Evolutionary conservation across 2,888 invertebrate species (phyloP), one percentile per base, ranked within the genome.

Genomic region (Trachelus stipa): DNA sequence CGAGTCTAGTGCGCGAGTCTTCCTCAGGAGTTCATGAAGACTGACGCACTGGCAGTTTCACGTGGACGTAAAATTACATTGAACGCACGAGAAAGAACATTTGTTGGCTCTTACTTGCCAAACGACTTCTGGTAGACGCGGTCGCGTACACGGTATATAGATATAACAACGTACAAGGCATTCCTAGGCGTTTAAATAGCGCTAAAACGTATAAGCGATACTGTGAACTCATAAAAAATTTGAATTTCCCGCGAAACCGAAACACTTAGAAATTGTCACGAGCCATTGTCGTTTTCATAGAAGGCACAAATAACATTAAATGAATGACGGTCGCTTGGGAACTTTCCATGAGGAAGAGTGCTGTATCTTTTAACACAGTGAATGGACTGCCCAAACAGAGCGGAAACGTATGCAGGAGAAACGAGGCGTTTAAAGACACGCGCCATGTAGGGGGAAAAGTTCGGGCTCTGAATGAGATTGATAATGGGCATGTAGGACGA

Each of bases 1-100:
- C 69, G 74, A 74, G 11, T 73, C 74, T 74, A 76, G 76, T 40
- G 79, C 33, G 77, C 80, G 79, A 80, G 81, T 74, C 77, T 34
- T 34, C 37, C 74, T 31, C n/a, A 11, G 4, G 35, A 74, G 35
- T 74, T 34, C 74, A 12, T 6, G 35, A 31, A 71, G 33, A 73
- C 37, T 71, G n/a, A 76, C 69, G 71, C 34, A 69, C 33, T 31
- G 33, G 71, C 71, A 71, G 31, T 71, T 34, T 71, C 71, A 34
- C 74, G 35, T 74, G 74, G 30, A 9, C 37, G 74, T 35, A 74
- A 30, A 33, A 56, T 56, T 30, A 34, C 74, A 34, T 34, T 31
- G 12, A 23, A 37, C 74, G 30, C 74, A 15, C 74, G 35, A 30
- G 34, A 30, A 35, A 30, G 71, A 35, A 35, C 23, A 12, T 30